Evolutionary conservation across 2,797 vertebrate genomes (phyloP).

Genomic region (Danio choprae): DNA sequence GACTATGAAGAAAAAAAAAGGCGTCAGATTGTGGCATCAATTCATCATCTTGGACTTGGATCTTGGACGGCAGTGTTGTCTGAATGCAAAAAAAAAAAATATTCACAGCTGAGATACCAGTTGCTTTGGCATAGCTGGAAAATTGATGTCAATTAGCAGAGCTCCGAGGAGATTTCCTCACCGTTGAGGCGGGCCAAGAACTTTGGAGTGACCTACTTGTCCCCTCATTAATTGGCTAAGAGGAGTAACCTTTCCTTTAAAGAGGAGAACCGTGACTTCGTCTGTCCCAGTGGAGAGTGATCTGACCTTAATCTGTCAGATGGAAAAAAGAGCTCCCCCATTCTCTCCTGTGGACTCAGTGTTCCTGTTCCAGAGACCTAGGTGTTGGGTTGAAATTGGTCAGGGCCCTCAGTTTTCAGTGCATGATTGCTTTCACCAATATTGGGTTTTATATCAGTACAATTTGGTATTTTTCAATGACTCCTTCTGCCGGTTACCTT

Average conservation of each 20-base stretch:
- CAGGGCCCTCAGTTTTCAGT: conserved; percentile 25
- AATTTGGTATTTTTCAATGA: not conserved
- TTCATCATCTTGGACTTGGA: not conserved
- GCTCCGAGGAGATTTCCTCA: conserved; percentile 46
- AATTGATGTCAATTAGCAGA: conserved; percentile 56
- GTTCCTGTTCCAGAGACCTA: conserved; percentile 53
- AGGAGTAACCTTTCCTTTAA: conserved; percentile 59
- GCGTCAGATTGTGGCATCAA: conserved; percentile 5
- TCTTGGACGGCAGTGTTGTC: not conserved
- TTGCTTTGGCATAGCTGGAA: conserved; percentile 6
- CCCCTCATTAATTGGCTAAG: conserved; percentile 65
- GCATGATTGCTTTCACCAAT: not conserved
- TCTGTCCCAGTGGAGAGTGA: conserved; percentile 60
- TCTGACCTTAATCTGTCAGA: conserved; percentile 67
- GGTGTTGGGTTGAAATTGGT: conserved; percentile 57
- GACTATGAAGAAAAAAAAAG: not conserved
- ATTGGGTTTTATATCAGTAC: not conserved
- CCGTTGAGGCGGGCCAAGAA: conserved; percentile 46
- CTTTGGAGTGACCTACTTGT: conserved; percentile 62
- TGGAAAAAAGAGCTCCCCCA: conserved; percentile 49
- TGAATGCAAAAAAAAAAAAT: conserved; percentile 10
- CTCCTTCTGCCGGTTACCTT: not conserved
- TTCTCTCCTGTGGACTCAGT: conserved; percentile 19
- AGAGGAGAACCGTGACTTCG: conserved; percentile 59
- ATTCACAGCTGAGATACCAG: conserved; percentile 17